These are phyloP conservation scores for Amphiduros pacificus DNA, from an alignment of 2,888 invertebrate species.

Conservation along the genomic window DNA sequence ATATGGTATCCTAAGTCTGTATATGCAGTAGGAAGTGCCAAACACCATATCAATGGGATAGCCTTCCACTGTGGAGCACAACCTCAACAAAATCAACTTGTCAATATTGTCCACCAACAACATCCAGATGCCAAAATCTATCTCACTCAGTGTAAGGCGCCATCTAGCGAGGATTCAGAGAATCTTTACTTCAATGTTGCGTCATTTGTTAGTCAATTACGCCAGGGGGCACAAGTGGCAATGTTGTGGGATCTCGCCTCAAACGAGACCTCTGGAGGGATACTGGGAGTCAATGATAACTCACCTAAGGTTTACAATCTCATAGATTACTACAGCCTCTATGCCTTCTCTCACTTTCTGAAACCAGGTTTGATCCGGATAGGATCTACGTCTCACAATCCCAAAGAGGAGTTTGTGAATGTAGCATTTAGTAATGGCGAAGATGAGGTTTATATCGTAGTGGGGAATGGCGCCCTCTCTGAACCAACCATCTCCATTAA, in stretches of 20 bases:
- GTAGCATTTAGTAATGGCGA: neutral
- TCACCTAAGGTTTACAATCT: neutral
- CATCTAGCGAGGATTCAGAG: neutral
- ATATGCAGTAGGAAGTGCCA: slow-evolving; percentile 16
- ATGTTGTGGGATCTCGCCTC: neutral
- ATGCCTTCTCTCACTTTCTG: neutral
- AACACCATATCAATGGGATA: slow-evolving; percentile 18
- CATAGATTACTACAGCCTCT: neutral
- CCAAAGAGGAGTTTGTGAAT: neutral
- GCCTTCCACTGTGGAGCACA: slow-evolving; percentile 27
- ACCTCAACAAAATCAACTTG: neutral
- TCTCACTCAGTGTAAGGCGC: neutral
- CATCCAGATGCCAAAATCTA: neutral
- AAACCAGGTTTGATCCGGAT: neutral
- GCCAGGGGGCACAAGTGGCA: neutral
- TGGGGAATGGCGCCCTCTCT: neutral
- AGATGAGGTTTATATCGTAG: neutral
- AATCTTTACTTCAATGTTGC: neutral
- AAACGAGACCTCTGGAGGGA: neutral
- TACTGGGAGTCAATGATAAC: neutral
- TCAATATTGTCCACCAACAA: neutral
- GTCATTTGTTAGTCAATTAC: neutral
- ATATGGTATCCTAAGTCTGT: slow-evolving; percentile 17
- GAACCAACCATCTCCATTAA: neutral
- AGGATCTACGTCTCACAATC: neutral